Evolutionary conservation across 1,140 invertebrate species (phyloP).

Genomic region (Pseudomyrmex sp.): DNA sequence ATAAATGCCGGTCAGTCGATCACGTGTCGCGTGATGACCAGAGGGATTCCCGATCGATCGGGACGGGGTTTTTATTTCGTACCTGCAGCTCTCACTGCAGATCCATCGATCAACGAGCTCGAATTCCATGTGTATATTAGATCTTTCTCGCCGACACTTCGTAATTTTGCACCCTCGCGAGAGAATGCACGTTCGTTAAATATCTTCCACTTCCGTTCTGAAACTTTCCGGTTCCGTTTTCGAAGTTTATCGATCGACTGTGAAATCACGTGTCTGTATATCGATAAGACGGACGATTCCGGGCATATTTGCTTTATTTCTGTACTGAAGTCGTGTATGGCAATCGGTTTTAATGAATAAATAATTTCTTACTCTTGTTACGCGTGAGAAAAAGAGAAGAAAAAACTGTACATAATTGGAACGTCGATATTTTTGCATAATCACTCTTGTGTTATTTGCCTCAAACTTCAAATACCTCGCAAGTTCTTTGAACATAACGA

Average conservation of each 20-base stretch:
- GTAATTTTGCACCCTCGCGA: not conserved
- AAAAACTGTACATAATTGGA: too few species aligned
- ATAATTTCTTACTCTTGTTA: too few species aligned
- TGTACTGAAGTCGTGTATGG: too few species aligned
- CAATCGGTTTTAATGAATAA: too few species aligned
- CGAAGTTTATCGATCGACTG: too few species aligned
- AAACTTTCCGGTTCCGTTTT: too few species aligned
- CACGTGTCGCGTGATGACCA: constrained; percentile 75
- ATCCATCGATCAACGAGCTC: constrained; percentile 63
- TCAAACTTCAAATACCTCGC: not conserved
- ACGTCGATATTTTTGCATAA: not conserved
- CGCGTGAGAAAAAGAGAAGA: too few species aligned
- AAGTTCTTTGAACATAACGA: not conserved
- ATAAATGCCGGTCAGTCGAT: constrained; percentile 4
- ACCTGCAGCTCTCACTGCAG: constrained; percentile 66
- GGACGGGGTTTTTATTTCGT: constrained; percentile 61
- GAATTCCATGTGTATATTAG: not conserved
- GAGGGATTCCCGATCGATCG: constrained; percentile 73
- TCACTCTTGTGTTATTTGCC: not conserved
- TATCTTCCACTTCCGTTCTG: too few species aligned
- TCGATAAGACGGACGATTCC: too few species aligned
- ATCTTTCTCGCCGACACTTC: constrained; percentile 16
- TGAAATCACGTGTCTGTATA: too few species aligned
- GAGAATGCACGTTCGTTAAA: not conserved
- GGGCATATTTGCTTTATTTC: too few species aligned